A percentile compares a stretch with the other conserved stretches of the same genome.
Conservation (phyloP, 2,888 invertebrate genomes). For the Embidobia sp. region DNA sequence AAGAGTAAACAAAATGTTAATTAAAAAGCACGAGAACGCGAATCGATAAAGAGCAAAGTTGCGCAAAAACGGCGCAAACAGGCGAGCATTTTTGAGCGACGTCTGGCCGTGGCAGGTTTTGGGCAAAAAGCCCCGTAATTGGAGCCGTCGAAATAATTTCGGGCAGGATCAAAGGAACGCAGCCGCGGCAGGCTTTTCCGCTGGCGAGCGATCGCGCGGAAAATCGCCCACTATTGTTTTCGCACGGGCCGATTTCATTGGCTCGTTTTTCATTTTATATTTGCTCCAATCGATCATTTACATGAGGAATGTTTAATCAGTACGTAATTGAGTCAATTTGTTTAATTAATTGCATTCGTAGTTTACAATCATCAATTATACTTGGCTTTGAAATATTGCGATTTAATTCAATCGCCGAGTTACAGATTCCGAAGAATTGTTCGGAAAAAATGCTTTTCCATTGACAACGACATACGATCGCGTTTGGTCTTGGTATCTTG, state of each 20-base stretch:
- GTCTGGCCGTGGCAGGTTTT: conserved; percentile 27
- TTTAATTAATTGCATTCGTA: conserved; percentile 47
- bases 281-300: conserved; percentile 36
- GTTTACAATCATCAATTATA: conserved; percentile 48
- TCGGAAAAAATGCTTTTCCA: conserved; percentile 11
- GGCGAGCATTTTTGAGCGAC: conserved; percentile 1
- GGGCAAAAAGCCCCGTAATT: conserved; percentile 22
- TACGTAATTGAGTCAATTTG: conserved; percentile 49
- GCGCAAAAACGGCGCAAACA: neutral
- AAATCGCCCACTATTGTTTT: conserved; percentile 17
- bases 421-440: conserved; percentile 1
- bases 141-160: conserved; percentile 21
- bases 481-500: neutral
- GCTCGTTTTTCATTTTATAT: conserved; percentile 44
- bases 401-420: conserved; percentile 30
- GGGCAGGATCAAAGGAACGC: conserved; percentile 32
- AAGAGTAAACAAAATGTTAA: too few relatives aligned
- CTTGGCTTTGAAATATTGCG: conserved; percentile 35
- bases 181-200: conserved; percentile 18
- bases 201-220: conserved; percentile 11
- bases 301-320: conserved; percentile 38
- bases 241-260: too few relatives aligned
- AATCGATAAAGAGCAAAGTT: neutral
- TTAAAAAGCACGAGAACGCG: too few relatives aligned
- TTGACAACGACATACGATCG: neutral